These are phyloP conservation scores for Rotaria sp. DNA, from an alignment of 2,888 invertebrate species.

Conservation along the genomic window DNA sequence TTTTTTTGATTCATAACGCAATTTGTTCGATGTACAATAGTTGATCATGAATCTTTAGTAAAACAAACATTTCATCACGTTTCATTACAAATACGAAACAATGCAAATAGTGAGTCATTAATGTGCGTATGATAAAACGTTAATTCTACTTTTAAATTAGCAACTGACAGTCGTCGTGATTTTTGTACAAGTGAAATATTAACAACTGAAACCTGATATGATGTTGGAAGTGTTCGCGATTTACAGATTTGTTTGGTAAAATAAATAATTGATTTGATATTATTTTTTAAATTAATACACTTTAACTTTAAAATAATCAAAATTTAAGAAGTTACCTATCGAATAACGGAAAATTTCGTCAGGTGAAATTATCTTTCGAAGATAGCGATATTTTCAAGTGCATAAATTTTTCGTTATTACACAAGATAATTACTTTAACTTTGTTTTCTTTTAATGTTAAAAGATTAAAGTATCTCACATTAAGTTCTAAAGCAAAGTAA, in stretches of 20 bases:
- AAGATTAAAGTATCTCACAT: no score
- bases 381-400: no score
- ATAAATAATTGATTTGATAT: no score
- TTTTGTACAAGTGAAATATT: conserved; percentile 86
- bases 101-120: conserved; percentile 23
- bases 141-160: neutral
- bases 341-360: no score
- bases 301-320: no score
- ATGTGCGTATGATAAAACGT: neutral
- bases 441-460: no score
- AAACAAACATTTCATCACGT: conserved; percentile 97
- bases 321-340: no score
- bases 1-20: conserved; percentile 39
- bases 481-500: no score
- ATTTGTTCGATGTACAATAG: conserved; percentile 76
- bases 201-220: conserved; percentile 97
- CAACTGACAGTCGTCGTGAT: conserved; percentile 72
- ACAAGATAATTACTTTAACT: no score
- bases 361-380: no score
- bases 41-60: conserved; percentile 87
- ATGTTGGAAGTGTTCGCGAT: conserved; percentile 70
- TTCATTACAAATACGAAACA: conserved; percentile 73
- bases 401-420: no score
- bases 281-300: no score
- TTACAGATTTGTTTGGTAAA: conserved; percentile 8